A percentile compares a stretch with the other conserved stretches of the same genome.
Conservation (phyloP, 2,888 invertebrate genomes). For the Polyommatus iphigenia region DNA sequence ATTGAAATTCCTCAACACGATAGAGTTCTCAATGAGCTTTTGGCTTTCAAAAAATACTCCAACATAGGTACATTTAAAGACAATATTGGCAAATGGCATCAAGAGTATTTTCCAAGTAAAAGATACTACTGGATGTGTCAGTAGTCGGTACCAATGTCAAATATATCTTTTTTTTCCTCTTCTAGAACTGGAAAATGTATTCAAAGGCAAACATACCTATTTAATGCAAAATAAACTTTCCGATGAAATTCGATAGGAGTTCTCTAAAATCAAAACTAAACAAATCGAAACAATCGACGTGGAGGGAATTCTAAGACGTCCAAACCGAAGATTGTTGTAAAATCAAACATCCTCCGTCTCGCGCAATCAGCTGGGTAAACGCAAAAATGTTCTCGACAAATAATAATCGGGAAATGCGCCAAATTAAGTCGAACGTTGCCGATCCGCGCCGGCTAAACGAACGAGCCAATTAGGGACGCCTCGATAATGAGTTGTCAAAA, state of each 20-base stretch:
- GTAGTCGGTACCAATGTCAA: neutral
- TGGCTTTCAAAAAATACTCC: slow-evolving; percentile 2
- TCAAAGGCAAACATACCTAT: neutral
- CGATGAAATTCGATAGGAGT: neutral
- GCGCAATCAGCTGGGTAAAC: slow-evolving; percentile 73
- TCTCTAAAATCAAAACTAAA: neutral
- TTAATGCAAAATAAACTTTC: neutral
- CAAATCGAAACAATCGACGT: slow-evolving; percentile 16
- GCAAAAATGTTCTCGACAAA: slow-evolving; percentile 70
- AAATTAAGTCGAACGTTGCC: slow-evolving; percentile 50
- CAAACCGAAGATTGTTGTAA: slow-evolving; percentile 24
- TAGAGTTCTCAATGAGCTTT: neutral
- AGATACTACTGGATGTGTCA: neutral
- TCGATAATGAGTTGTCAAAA: slow-evolving; percentile 78
- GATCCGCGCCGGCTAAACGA: slow-evolving; percentile 55
- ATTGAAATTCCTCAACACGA: slow-evolving; percentile 1
- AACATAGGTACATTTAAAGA: slow-evolving; percentile 13
- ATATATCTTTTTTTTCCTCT: neutral
- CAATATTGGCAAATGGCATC: slow-evolving; percentile 1
- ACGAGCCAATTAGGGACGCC: slow-evolving; percentile 70
- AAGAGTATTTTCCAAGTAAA: slow-evolving; percentile 5
- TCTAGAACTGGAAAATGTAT: neutral
- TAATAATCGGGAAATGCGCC: slow-evolving; percentile 57
- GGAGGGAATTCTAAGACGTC: slow-evolving; percentile 22
- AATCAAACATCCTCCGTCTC: slow-evolving; percentile 45